Evolutionary conservation across 2,888 invertebrate genomes (phyloP).

Genomic region (Carcina quercana): DNA sequence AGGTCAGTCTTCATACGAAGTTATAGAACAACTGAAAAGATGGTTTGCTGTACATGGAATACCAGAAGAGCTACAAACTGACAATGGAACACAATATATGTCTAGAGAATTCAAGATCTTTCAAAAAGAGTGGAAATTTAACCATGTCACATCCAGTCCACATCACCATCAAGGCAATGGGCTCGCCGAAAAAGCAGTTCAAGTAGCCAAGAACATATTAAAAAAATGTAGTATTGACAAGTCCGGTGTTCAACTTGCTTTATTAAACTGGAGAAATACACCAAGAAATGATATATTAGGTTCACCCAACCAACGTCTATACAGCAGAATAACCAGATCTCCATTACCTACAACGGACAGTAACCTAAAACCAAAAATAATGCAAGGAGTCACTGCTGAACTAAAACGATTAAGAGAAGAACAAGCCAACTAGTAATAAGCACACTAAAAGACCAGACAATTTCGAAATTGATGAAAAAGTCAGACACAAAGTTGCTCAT

Average conservation of each 20-base stretch:
- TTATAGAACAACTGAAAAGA: conserved; percentile 5
- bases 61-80: conserved; percentile 9
- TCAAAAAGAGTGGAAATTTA: conserved; percentile 3
- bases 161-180: conserved; percentile 7
- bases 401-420: too few species aligned
- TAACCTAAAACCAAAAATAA: too few species aligned
- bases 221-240: not conserved
- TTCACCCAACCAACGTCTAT: conserved; percentile 15
- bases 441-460: conserved; percentile 8
- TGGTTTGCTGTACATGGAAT: conserved; percentile 14
- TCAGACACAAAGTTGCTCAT: conserved; percentile 13
- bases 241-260: conserved; percentile 2
- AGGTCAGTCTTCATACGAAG: not conserved
- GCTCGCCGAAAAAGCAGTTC: conserved; percentile 3
- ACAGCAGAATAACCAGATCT: conserved; percentile 11
- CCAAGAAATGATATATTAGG: conserved; percentile 12
- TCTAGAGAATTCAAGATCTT: conserved; percentile 5
- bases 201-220: conserved; percentile 1
- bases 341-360: too few species aligned
- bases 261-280: conserved; percentile 9
- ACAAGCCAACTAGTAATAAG: too few species aligned
- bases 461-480: conserved; percentile 10
- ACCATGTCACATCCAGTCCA: conserved; percentile 10
- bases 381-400: too few species aligned
- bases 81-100: conserved; percentile 11